Base-by-base conservation (phyloP, 2,888 invertebrate species). In the Ophion ventricosus region DNA sequence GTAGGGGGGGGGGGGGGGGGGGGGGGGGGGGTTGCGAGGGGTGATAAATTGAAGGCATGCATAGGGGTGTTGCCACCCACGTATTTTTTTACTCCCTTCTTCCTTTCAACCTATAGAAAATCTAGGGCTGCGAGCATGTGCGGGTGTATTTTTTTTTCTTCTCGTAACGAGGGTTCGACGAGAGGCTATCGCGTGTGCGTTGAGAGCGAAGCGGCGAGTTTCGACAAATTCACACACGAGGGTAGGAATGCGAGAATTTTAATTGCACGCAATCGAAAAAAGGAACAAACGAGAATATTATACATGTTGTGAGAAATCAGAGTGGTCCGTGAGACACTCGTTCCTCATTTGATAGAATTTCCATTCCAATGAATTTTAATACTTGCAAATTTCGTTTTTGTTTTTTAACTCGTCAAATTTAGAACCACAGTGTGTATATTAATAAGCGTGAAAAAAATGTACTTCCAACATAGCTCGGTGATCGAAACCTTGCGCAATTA, bases 111-210 rank as follows among this genome's bases (percentile, higher is more conserved):
- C 49, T 11, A 23, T 11, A 29, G 49, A 17, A 75, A 75, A 75
- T 54, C 1, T 7, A 63, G 63, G 25, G 49, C 64, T 76, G 77
- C 80, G 80, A 63, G 77, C 77, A 80, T 80, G 69, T 63, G 61
- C 61, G 69, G 29, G 49, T 61, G 4, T 35, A 35, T 35, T 7
- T 61, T 29, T 35, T 29, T 69, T 43, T 64, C 63, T n/a, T 43
- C 43, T 43, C 29, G 56, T 63, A 63, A 74, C 56, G 76, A 77
- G 76, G 83, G 80, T 57, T 77, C 54, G 75, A 49, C n/a, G 63
- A 66, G 70, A 20, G n/a, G 23, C 1, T 35, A 20, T 14, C 57
- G 70, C 20, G 63, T 35, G 54, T 23, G 56, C 61, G 67, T 25
- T 29, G 26, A 54, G 61, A 54, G 35, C 23, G n/a, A 29, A 56